Percentiles rank a stretch among this genome's conserved stretches.
Conservation (phyloP, 2,888 invertebrate genomes). For the Tachina fera region DNA sequence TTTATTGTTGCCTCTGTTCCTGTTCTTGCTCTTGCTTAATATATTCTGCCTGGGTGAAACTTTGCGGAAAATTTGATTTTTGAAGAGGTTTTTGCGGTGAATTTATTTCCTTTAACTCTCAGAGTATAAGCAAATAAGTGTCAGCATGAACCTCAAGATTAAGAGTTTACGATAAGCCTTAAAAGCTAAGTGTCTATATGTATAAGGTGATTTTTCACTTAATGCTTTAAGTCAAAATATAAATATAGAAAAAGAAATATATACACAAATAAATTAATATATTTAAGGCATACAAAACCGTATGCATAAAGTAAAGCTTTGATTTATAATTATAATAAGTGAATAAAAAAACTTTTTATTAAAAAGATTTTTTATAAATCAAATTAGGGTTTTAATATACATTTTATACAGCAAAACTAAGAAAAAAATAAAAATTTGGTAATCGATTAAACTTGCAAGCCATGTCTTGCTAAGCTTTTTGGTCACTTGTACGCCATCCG, state of each 20-base stretch:
- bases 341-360: no score
- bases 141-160: neutral
- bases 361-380: no score
- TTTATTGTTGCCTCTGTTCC: neutral
- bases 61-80: slow-evolving; percentile 60
- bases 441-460: no score
- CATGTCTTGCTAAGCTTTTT: no score
- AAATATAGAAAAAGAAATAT: neutral
- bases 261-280: neutral
- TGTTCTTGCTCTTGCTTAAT: neutral
- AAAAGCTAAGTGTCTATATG: slow-evolving; percentile 39
- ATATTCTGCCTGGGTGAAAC: slow-evolving; percentile 45
- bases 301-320: no score
- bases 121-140: neutral
- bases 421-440: no score
- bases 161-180: neutral
- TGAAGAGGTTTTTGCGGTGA: neutral
- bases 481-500: no score
- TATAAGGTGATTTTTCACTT: slow-evolving; percentile 2
- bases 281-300: neutral
- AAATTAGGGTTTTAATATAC: no score
- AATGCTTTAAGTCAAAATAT: neutral
- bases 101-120: slow-evolving; percentile 2
- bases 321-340: no score
- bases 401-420: no score